Evolutionary conservation across 2,888 invertebrate genomes (phyloP).

Genomic region (Liopterus haemorrhoidalis): DNA sequence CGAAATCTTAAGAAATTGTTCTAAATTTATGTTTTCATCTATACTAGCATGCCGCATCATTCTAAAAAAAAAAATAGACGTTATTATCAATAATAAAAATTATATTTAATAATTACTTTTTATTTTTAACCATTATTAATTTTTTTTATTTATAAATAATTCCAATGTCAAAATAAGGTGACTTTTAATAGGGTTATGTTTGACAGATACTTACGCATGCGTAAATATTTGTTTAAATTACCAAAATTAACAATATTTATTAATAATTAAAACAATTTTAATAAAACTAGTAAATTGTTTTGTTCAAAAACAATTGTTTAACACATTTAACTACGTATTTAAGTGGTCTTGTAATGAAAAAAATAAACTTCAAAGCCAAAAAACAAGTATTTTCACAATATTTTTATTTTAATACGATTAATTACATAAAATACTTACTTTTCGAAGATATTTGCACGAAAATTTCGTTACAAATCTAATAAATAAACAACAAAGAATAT

Average conservation of each 20-base stretch:
- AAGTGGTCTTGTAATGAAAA: too few species aligned
- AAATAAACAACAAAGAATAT: too few species aligned
- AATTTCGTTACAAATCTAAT: too few species aligned
- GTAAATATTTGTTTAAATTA: background rate
- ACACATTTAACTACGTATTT: too few species aligned
- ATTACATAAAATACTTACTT: too few species aligned
- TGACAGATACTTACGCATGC: background rate
- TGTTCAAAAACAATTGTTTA: too few species aligned
- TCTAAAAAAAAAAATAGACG: slow-evolving; percentile 9
- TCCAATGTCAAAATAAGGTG: slow-evolving; percentile 16
- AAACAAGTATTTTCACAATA: too few species aligned
- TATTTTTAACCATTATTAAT: slow-evolving; percentile 13
- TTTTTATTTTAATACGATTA: too few species aligned
- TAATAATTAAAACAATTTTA: too few species aligned
- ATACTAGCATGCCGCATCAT: slow-evolving; percentile 56
- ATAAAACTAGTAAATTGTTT: too few species aligned
- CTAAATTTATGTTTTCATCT: slow-evolving; percentile 67
- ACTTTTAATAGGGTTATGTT: slow-evolving; percentile 3
- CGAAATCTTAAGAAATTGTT: slow-evolving; percentile 72
- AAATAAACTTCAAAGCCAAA: too few species aligned
- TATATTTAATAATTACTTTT: slow-evolving; percentile 9
- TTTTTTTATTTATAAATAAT: slow-evolving; percentile 10
- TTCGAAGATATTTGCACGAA: too few species aligned
- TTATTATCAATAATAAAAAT: background rate
- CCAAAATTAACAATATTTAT: background rate